A percentile compares a stretch with the other conserved stretches of the same genome.
Evolutionary conservation across 2,888 invertebrate genomes (phyloP).

Genomic region (Diogma glabrata): DNA sequence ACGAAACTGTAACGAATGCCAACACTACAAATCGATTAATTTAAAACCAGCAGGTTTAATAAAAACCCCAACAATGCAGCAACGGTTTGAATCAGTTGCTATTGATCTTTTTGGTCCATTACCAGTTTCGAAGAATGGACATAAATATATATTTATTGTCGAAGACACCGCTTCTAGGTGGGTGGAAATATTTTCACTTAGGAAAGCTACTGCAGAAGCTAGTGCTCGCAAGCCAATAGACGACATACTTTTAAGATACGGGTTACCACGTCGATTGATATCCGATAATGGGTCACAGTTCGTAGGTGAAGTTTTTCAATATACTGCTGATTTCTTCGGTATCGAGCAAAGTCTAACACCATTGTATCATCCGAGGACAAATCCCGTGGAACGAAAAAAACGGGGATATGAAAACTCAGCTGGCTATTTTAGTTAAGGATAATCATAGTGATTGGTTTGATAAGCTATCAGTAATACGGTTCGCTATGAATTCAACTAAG

Average conservation of each 20-base stretch:
- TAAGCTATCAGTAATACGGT: constrained; percentile 26
- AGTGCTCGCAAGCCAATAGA: too few relatives aligned
- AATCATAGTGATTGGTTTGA: constrained; percentile 25
- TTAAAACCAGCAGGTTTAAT: constrained; percentile 26
- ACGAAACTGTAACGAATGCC: constrained; percentile 23
- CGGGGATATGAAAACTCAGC: constrained; percentile 24
- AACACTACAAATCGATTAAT: constrained; percentile 25
- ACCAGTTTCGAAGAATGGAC: constrained; percentile 16
- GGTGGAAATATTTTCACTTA: too few relatives aligned
- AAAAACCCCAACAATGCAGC: constrained; percentile 22
- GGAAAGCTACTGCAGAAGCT: too few relatives aligned
- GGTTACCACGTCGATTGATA: constrained; percentile 25
- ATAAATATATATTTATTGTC: constrained; percentile 22
- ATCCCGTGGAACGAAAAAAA: constrained; percentile 26
- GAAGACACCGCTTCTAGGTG: constrained; percentile 22
- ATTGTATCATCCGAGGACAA: constrained; percentile 24
- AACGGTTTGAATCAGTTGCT: constrained; percentile 24
- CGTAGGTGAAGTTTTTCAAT: constrained; percentile 17
- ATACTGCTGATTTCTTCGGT: neutral
- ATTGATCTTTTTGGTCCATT: constrained; percentile 26
- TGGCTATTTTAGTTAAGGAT: constrained; percentile 23
- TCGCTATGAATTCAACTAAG: constrained; percentile 29
- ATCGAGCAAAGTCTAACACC: too few relatives aligned
- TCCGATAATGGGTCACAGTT: constrained; percentile 30
- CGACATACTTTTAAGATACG: constrained; percentile 24